A percentile compares a stretch with the other conserved stretches of the same genome.
These are phyloP conservation scores for Orthosia gracilis DNA, from an alignment of 2,888 invertebrate species.

Conservation along the genomic window DNA sequence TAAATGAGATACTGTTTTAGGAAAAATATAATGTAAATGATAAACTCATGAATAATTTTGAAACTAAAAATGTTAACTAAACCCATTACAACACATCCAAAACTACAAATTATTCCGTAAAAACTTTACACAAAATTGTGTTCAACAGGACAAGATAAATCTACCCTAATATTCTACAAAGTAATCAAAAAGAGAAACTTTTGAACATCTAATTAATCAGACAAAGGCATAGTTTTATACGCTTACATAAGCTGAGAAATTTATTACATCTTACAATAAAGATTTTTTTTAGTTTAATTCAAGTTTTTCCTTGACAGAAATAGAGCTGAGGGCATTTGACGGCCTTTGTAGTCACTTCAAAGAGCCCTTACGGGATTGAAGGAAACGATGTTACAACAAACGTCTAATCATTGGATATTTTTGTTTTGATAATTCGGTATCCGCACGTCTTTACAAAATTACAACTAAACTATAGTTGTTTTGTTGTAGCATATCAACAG, in stretches of 20 bases:
- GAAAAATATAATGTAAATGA: not conserved
- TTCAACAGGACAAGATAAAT: conserved; percentile 44
- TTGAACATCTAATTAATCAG: conserved; percentile 40
- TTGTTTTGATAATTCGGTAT: conserved; percentile 25
- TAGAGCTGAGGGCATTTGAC: conserved; percentile 42
- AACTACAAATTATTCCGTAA: not conserved
- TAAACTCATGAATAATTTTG: not conserved
- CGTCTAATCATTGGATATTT: conserved; percentile 23
- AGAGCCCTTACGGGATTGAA: conserved; percentile 29
- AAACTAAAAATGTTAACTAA: not conserved
- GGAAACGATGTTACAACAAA: conserved; percentile 6
- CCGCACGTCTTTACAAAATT: not conserved
- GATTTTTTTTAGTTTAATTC: conserved; percentile 9
- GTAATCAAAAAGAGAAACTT: conserved; percentile 36
- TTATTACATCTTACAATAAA: conserved; percentile 37
- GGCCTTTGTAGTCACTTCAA: conserved; percentile 59
- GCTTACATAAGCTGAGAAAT: conserved; percentile 29
- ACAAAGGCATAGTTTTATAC: conserved; percentile 42
- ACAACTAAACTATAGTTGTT: not conserved
- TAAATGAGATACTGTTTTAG: not conserved
- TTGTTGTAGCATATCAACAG: too few species aligned
- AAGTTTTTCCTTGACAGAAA: conserved; percentile 42
- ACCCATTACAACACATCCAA: not conserved
- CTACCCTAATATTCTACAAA: conserved; percentile 36
- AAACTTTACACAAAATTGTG: conserved; percentile 14